A percentile compares a stretch with the other conserved stretches of the same genome.
These are phyloP conservation scores for Notodonta ziczac DNA, from an alignment of 2,888 invertebrate species.

Conservation along the genomic window DNA sequence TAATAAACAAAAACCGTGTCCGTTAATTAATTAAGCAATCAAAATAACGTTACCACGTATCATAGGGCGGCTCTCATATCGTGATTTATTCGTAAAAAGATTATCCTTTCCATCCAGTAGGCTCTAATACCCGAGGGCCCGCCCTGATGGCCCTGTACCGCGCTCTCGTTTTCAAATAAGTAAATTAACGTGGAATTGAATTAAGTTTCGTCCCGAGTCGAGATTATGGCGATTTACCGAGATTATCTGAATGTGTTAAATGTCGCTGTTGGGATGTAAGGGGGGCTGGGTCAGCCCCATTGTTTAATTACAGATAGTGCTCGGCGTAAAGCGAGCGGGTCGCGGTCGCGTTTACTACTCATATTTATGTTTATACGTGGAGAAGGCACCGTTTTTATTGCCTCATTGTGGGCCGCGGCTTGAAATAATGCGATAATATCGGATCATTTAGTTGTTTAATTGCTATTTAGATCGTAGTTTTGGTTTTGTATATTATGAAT, in stretches of 20 bases:
- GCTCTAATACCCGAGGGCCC: slow-evolving; percentile 58
- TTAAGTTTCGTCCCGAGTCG: slow-evolving; percentile 73
- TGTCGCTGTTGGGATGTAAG: slow-evolving; percentile 70
- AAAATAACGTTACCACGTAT: slow-evolving; percentile 22
- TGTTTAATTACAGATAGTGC: slow-evolving; percentile 80
- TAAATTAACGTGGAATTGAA: slow-evolving; percentile 80
- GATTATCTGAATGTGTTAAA: slow-evolving; percentile 82
- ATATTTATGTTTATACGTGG: slow-evolving; percentile 51
- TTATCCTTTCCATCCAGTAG: slow-evolving; percentile 65
- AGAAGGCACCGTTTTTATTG: slow-evolving; percentile 45
- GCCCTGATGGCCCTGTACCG: slow-evolving; percentile 62
- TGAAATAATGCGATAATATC: slow-evolving; percentile 39
- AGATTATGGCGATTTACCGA: slow-evolving; percentile 79
- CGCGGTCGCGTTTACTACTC: slow-evolving; percentile 51
- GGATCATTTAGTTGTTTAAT: slow-evolving; percentile 35
- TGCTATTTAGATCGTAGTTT: slow-evolving; percentile 29
- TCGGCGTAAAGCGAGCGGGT: slow-evolving; percentile 51
- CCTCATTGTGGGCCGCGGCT: slow-evolving; percentile 40
- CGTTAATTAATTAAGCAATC: slow-evolving; percentile 17
- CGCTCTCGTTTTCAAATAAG: slow-evolving; percentile 76
- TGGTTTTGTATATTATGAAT: slow-evolving; percentile 17
- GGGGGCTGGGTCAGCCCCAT: slow-evolving; percentile 65
- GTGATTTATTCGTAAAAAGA: slow-evolving; percentile 71
- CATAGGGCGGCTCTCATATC: slow-evolving; percentile 40
- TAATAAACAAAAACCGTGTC: neutral